Evolutionary conservation across 2,113 vertebrate species (phyloP).

Genomic region (Pluvianellus socialis): DNA sequence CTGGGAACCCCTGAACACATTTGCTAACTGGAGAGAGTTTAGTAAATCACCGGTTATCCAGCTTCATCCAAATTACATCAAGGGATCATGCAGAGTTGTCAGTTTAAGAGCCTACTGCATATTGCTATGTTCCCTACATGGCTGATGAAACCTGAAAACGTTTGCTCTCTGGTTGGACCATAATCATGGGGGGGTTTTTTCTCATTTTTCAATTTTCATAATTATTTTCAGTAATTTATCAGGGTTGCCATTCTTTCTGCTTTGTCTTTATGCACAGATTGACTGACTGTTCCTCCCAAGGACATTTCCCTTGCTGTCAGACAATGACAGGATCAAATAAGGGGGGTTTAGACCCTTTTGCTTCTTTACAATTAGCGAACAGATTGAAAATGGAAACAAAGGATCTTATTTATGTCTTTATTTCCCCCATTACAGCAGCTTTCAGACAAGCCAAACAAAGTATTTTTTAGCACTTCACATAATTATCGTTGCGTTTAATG

Average conservation of each 20-base stretch:
- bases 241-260: not conserved
- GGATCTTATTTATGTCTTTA: not conserved
- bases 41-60: conserved; percentile 42
- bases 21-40: not conserved
- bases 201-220: conserved; percentile 16
- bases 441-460: conserved; percentile 18
- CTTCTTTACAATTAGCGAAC: conserved; percentile 10
- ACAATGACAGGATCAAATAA: conserved; percentile 20
- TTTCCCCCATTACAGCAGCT: not conserved
- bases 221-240: conserved; percentile 16
- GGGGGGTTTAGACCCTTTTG: not conserved
- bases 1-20: not conserved
- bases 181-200: not conserved
- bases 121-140: not conserved
- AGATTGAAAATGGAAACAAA: conserved; percentile 39
- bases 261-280: not conserved
- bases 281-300: conserved; percentile 51
- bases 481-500: not conserved
- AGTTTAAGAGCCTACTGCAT: not conserved
- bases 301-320: conserved; percentile 16
- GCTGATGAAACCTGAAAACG: not conserved
- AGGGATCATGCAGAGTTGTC: not conserved
- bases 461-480: conserved; percentile 1
- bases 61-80: conserved; percentile 26
- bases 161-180: not conserved